Evolutionary conservation across 2,888 invertebrate genomes (phyloP), one percentile per base, ranked within the genome.

Genomic region (Caenorhabditis japonica): DNA sequence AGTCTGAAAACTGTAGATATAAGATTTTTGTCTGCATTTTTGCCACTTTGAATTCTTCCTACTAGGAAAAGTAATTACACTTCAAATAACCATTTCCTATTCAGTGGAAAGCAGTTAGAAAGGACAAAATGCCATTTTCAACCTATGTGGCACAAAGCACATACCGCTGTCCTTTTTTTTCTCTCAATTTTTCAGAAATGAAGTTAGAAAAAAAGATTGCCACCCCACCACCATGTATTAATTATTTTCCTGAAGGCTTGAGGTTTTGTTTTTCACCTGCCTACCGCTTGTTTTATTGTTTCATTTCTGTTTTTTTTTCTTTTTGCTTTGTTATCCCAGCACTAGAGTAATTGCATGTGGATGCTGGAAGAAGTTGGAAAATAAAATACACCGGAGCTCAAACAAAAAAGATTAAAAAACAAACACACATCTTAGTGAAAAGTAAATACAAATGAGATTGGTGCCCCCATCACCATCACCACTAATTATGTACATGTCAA

Each of bases 401-500:
- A 47, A n/a, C n/a, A n/a, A n/a, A n/a, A 17, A 25, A 27, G 10
- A 33, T 17, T 19, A 17, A 15, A 19, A 17, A 34, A 19, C 17
- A 34, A 49, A 19, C 15, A 39, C 12, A 33, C 7, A 30, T 4
- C n/a, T n/a, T n/a, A n/a, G n/a, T 33, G 38, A 10, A 21, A 47
- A 47, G 39, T 46, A 36, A 46, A 53, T 53, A 62, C 46, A 46
- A 62, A 62, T 27, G 17, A 51, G 47, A 34, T 34, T 34, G 33
- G 27, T 58, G 52, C 25, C 46, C 38, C 59, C 58, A 21, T 43
- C 52, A 58, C 17, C 41, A 36, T 59, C 52, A 58, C 17, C 41
- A 36, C 62, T 71, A 71, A 64, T 64, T 71, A 71, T 71, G 62
- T 62, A 58, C 62, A 71, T 71, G 59, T 64, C 58, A 62, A 64